Evolutionary conservation across 2,888 invertebrate species (phyloP), one percentile per base, ranked within the genome.

Genomic region (Corbicula japonica): DNA sequence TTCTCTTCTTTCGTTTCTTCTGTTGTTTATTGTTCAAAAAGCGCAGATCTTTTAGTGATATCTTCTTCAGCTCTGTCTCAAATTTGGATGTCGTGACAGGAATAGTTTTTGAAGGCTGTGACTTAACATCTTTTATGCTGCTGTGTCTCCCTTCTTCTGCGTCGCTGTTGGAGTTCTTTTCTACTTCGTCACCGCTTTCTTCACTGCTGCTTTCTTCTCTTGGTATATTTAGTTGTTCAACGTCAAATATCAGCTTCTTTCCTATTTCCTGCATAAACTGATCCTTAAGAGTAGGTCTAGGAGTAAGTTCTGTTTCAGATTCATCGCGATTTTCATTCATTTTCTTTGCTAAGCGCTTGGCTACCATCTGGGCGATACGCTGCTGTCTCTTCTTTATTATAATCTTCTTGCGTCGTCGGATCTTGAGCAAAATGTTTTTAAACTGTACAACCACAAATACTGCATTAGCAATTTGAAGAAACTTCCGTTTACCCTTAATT

Each of bases 381-480:
- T 72, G 66, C 38, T 71, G 66, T 4, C 63, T 30, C 41, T 68
- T 61, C 38, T 68, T 52, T 8, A 80, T 75, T 3, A 72, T 35
- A 26, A 56, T 69, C 35, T 50, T 56, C 46, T 77, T 81, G n/a
- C 70, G 52, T 30, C 79, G 69, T 58, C 85, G 60, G n/a, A 85
- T 60, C 4, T 58, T 70, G 23, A 41, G 44, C 15, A 83, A 70
- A 26, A 83, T 75, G 35, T 81, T 83, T 38, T 72, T 61, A 50
- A 85, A 85, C 15, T 81, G 76, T 28, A 81, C 54, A n/a, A 66
- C 63, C 1, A 75, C 75, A 69, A 72, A 80, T 15, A 85, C 76
- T 12, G 65, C 79, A 41, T 85, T 85, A n/a, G 74, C 83, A 46
- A 69, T 66, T 63, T 85, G 85, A 26, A 77, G 54, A 46, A 85